Evolutionary conservation across 2,888 invertebrate species (phyloP).

Genomic region (Incurvaria masculella): DNA sequence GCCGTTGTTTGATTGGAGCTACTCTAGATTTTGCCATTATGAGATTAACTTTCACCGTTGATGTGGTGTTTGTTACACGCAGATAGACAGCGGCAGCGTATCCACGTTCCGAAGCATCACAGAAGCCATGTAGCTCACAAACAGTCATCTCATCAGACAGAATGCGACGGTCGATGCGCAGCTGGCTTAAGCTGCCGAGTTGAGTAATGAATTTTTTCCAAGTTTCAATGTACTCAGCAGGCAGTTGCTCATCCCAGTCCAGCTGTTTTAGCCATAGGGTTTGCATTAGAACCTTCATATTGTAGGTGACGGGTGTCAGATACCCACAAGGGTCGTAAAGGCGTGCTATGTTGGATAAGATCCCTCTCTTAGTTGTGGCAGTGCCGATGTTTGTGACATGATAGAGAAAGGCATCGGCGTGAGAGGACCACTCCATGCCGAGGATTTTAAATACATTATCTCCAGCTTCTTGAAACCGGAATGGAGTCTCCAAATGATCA

Average conservation of each 20-base stretch:
- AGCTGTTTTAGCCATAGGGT: neutral
- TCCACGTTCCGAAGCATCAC: slow-evolving; percentile 10
- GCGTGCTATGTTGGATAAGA: slow-evolving; percentile 10
- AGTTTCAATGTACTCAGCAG: neutral
- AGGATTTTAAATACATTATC: slow-evolving; percentile 12
- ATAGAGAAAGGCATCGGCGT: slow-evolving; percentile 5
- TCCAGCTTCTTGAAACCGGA: slow-evolving; percentile 4
- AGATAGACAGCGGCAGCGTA: slow-evolving; percentile 9
- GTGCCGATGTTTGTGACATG: slow-evolving; percentile 7
- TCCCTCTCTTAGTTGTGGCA: slow-evolving; percentile 6
- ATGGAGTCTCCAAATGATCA: slow-evolving; percentile 8
- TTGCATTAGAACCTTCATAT: neutral
- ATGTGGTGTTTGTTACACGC: neutral
- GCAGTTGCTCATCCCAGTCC: neutral
- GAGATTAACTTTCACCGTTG: neutral
- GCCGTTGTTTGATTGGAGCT: slow-evolving; percentile 6
- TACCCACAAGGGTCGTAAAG: slow-evolving; percentile 14
- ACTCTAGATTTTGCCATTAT: slow-evolving; percentile 10
- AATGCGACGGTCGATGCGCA: neutral
- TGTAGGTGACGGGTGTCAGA: slow-evolving; percentile 10
- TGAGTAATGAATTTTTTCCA: neutral
- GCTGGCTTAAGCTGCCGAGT: neutral
- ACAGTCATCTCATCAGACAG: neutral
- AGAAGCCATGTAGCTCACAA: slow-evolving; percentile 11
- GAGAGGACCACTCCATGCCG: slow-evolving; percentile 14